These are phyloP conservation scores for Sternarchorhynchus goeldii DNA, from an alignment of 2,797 vertebrate species.

Conservation along the genomic window DNA sequence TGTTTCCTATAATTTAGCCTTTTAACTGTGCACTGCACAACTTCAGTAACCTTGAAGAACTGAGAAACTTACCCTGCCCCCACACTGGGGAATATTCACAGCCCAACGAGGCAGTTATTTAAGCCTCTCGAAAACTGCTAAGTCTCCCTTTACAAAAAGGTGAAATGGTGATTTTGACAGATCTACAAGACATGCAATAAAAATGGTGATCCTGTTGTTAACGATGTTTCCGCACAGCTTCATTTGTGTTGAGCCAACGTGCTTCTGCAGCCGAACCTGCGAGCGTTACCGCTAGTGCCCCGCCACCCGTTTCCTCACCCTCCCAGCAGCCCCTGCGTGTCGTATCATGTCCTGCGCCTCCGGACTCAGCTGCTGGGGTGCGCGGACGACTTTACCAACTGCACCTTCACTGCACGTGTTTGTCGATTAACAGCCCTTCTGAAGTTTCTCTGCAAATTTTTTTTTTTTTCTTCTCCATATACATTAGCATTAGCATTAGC, in stretches of 20 bases:
- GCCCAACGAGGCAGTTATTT: no score
- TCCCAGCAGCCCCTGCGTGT: constrained; percentile 6
- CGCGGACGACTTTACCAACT: neutral
- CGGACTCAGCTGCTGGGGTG: neutral
- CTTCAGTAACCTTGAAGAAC: no score
- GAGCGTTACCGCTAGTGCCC: neutral
- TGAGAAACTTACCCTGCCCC: no score
- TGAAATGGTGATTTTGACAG: no score
- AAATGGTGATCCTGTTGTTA: no score
- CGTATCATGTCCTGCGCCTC: constrained; percentile 1
- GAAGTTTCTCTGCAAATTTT: neutral
- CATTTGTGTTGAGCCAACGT: neutral
- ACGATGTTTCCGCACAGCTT: neutral
- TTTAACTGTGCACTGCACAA: no score
- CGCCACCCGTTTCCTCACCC: neutral
- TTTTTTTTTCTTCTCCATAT: no score
- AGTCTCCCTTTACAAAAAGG: no score
- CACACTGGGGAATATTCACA: no score
- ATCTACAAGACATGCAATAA: no score
- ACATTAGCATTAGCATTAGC: neutral
- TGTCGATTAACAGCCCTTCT: neutral
- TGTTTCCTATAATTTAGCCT: no score
- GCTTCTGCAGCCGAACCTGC: neutral
- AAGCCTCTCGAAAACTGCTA: no score
- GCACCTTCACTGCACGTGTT: neutral